phyloP scores from a whole-genome alignment of 2,888 invertebrate species.

The Yponomeuta sedellus region DNA sequence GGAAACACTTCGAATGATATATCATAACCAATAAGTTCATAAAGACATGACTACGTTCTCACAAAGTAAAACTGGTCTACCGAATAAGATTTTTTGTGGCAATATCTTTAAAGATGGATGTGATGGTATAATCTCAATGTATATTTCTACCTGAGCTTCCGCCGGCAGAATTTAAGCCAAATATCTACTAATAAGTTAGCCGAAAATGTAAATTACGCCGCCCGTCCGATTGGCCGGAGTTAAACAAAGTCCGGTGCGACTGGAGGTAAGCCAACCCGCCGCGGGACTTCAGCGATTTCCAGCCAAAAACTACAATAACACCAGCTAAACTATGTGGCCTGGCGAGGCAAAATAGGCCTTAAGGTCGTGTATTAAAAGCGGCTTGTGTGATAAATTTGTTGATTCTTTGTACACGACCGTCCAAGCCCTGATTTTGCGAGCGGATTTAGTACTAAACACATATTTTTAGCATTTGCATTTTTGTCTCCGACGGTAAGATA shows the following conservation, averaged over 20 bases:
- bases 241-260: slow-evolving; percentile 11
- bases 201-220: slow-evolving; percentile 12
- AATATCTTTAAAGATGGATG: no score
- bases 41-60: no score
- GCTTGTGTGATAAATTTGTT: neutral
- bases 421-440: neutral
- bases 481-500: neutral
- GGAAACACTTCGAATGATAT: no score
- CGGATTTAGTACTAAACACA: neutral
- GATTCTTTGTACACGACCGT: neutral
- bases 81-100: no score
- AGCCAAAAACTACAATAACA: slow-evolving; percentile 32
- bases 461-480: neutral
- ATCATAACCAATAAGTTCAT: no score
- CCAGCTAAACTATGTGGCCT: neutral
- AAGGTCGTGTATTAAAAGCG: neutral
- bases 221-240: slow-evolving; percentile 11
- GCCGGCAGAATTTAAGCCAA: neutral
- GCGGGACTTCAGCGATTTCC: slow-evolving; percentile 34
- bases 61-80: no score
- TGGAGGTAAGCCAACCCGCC: slow-evolving; percentile 42
- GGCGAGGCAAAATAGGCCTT: neutral
- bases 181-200: slow-evolving; percentile 7
- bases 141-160: no score
- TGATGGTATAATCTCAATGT: no score